Evolutionary conservation across 2,797 vertebrate genomes (phyloP), one percentile per base, ranked within the genome.

Genomic region (Tiaroga cobitis): DNA sequence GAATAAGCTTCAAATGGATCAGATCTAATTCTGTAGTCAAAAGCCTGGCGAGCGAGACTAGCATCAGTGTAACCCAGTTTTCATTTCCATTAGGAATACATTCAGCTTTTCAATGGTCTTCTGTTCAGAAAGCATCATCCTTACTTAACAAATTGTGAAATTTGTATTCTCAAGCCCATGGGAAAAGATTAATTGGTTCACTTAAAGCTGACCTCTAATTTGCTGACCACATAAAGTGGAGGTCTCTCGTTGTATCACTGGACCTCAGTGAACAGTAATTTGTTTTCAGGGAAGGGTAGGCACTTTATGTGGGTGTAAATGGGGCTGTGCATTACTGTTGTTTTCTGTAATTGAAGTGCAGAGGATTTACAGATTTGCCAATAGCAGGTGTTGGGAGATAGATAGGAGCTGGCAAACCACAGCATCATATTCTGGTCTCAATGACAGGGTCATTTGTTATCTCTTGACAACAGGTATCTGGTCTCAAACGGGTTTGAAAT

Each of bases 331-430:
- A 74, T 88, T 89, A 89, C 85, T 76, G 84, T 85, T 85, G 83
- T 89, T 89, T 85, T 83, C 85, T 77, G 82, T 87, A 87, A 88
- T 82, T 83, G 82, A 85, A 90, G 77, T 79, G 81, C 82, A 63
- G 72, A 54, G 56, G 49, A 91, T 90, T 87, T 84, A 87, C 51
- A 59, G 80, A 80, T 81, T 51, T 76, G 69, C 73, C 56, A 80
- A 85, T 86, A 87, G 73, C 82, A 68, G 29, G 72, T 69, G 39
- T 86, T 69, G 59, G 77, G 72, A 49, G 73, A 85, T 85, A 83
- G 85, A 89, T 90, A 82, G 80, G 70, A 72, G 67, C 24, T 75
- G 78, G 68, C 49, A 69, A n/a, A 19, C 21, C 51, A 32, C 41
- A 19, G 41, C 26, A 34, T 80, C 87, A 67, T 63, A 78, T 41